These are phyloP conservation scores for Diaphora mendica DNA, from an alignment of 2,888 invertebrate species.

Conservation along the genomic window DNA sequence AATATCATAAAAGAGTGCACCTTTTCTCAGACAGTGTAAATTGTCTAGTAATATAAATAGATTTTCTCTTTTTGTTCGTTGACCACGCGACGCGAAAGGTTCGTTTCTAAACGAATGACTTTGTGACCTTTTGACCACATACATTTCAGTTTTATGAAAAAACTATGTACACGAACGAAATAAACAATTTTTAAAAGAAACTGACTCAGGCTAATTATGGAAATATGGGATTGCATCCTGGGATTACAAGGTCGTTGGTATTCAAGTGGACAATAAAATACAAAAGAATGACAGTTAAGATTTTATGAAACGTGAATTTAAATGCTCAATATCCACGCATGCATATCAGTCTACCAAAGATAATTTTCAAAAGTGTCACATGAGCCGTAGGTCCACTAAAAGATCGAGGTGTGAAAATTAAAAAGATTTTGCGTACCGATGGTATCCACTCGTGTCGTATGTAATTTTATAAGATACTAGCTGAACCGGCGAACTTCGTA, in stretches of 20 bases:
- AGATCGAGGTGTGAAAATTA: not conserved
- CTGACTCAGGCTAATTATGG: too few species aligned
- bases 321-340: not conserved
- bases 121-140: not conserved
- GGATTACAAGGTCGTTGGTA: not conserved
- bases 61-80: not conserved
- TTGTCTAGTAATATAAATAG: not conserved
- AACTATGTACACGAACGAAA: not conserved
- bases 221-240: too few species aligned
- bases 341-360: not conserved
- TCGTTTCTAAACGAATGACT: slow-evolving; percentile 12
- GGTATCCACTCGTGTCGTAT: not conserved
- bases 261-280: not conserved
- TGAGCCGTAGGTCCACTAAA: not conserved
- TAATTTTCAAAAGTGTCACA: not conserved
- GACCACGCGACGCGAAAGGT: not conserved
- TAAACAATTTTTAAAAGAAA: not conserved
- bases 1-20: not conserved
- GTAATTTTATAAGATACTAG: not conserved
- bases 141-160: slow-evolving; percentile 12
- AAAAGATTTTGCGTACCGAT: not conserved
- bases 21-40: not conserved
- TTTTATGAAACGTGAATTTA: not conserved
- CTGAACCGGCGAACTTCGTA: too few species aligned
- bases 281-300: not conserved